Conservation (phyloP, 2,797 vertebrate species). For the Pseudochaenichthys georgianus region DNA sequence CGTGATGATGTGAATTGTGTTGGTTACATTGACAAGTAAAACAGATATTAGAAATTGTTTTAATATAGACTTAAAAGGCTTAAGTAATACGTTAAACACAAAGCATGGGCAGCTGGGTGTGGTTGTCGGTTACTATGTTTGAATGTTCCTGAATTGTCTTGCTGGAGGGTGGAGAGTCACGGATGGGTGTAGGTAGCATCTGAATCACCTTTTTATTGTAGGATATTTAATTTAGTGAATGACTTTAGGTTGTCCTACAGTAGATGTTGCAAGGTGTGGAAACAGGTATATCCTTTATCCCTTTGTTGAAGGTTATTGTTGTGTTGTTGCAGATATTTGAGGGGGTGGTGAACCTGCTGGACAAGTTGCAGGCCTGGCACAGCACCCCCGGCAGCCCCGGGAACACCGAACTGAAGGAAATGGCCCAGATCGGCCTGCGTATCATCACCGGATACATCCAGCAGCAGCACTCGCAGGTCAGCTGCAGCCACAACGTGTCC, state of each 20-base stretch:
- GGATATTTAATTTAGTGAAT: constrained; percentile 27
- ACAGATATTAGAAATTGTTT: background rate
- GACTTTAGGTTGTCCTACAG: constrained; percentile 12
- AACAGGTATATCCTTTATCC: constrained; percentile 64
- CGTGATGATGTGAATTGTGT: background rate
- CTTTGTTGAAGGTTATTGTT: constrained; percentile 50
- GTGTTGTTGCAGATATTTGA: constrained; percentile 91
- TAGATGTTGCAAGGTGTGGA: constrained; percentile 59
- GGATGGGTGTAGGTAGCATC: constrained; percentile 34
- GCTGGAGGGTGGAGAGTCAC: constrained; percentile 33
- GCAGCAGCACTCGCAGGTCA: constrained; percentile 91
- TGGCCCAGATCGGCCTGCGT: constrained; percentile 94
- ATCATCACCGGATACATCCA: constrained; percentile 93
- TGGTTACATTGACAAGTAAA: constrained; percentile 5
- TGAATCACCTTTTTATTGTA: constrained; percentile 38
- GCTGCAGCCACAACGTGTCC: constrained; percentile 18
- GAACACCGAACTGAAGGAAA: constrained; percentile 90
- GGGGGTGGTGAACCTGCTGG: constrained; percentile 93
- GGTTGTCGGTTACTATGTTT: constrained; percentile 19
- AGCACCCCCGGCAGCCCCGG: constrained; percentile 85
- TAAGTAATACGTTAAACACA: background rate
- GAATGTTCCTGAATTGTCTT: constrained; percentile 14
- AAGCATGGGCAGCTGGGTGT: constrained; percentile 24
- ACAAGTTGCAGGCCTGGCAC: constrained; percentile 93
- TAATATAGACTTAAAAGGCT: background rate